These are phyloP conservation scores for Plagodis dolabraria DNA, from an alignment of 2,888 invertebrate genomes.

Conservation along the genomic window DNA sequence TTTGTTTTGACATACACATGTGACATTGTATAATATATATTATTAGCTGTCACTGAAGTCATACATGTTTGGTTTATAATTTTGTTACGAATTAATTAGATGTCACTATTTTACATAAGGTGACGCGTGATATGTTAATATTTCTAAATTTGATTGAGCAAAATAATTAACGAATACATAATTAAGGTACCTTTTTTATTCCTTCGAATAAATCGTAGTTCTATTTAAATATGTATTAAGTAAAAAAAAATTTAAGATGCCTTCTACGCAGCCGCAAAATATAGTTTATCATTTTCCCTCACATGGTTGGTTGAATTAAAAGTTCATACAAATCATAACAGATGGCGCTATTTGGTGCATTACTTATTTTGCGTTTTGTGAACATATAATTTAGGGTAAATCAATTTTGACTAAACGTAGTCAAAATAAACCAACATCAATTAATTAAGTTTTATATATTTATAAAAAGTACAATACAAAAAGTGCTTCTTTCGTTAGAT, in stretches of 20 bases:
- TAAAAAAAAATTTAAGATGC: no score
- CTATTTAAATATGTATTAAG: no score
- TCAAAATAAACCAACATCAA: no score
- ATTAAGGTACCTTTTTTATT: no score
- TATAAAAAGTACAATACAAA: slow-evolving; percentile 11
- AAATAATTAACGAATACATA: no score
- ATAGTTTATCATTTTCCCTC: no score
- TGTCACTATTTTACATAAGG: no score
- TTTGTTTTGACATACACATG: slow-evolving; percentile 37
- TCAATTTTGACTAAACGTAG: background rate
- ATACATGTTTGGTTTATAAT: slow-evolving; percentile 4
- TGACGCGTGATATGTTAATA: no score
- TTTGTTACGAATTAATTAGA: slow-evolving; percentile 14
- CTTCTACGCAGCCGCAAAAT: no score
- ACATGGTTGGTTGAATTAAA: background rate
- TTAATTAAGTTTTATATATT: background rate
- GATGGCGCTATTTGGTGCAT: slow-evolving; percentile 40
- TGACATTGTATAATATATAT: slow-evolving; percentile 33
- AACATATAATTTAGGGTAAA: background rate
- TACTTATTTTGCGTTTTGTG: no score
- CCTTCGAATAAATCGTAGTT: no score
- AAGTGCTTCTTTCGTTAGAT: slow-evolving; percentile 1
- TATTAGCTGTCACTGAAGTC: slow-evolving; percentile 22
- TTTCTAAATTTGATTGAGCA: no score
- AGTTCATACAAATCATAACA: slow-evolving; percentile 19